Percentiles rank a stretch among this genome's conserved stretches.
These are phyloP conservation scores for Notospermus geniculatus DNA, from an alignment of 1,140 invertebrate species.

Conservation along the genomic window DNA sequence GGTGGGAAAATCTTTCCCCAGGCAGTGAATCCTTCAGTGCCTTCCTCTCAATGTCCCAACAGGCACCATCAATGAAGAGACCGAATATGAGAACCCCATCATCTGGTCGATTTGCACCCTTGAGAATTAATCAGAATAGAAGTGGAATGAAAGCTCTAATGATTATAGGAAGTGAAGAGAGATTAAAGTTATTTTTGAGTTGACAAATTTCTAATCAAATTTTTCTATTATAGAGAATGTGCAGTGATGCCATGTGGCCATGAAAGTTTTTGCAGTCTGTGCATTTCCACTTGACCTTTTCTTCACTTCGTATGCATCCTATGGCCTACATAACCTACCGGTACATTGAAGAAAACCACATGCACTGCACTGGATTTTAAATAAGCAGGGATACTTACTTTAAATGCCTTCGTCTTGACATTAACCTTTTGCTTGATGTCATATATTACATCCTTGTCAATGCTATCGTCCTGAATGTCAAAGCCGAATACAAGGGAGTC, in stretches of 20 bases:
- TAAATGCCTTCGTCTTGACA: conserved; percentile 40
- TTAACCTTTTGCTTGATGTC: conserved; percentile 32
- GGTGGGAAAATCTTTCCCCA: conserved; percentile 68
- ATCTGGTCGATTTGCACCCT: conserved; percentile 53
- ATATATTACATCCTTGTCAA: conserved; percentile 27
- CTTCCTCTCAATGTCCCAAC: conserved; percentile 69
- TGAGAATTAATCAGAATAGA: background rate
- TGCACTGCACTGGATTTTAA: too few relatives aligned
- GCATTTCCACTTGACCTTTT: too few relatives aligned
- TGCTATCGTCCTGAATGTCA: conserved; percentile 44
- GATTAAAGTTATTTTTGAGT: too few relatives aligned
- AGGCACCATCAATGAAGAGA: conserved; percentile 79
- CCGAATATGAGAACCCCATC: conserved; percentile 77
- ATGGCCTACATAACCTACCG: too few relatives aligned
- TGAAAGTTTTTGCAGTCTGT: too few relatives aligned
- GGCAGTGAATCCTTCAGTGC: conserved; percentile 70
- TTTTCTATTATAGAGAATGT: too few relatives aligned
- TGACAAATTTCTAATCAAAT: too few relatives aligned
- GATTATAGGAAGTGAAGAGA: too few relatives aligned
- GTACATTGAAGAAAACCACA: too few relatives aligned
- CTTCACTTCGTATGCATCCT: too few relatives aligned
- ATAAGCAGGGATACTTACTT: conserved; percentile 27
- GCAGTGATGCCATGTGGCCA: too few relatives aligned
- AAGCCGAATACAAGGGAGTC: conserved; percentile 81
- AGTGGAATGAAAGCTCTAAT: too few relatives aligned